Conservation (phyloP, 64 coral and sea anemone genomes). For the Astreopora myriophthalma region DNA sequence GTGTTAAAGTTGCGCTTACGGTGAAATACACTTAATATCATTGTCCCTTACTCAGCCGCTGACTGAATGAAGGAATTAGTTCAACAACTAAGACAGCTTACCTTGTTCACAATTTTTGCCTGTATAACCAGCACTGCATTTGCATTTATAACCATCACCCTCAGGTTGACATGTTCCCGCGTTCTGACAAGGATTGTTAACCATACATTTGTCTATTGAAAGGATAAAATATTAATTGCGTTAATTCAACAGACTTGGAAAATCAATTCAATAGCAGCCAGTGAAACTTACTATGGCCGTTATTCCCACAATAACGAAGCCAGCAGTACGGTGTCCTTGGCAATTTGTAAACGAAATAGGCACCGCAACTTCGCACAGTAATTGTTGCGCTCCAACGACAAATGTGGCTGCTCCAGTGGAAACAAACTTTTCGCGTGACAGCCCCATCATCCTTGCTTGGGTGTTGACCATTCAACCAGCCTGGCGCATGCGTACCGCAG, state of each 20-base stretch:
- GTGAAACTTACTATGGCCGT: neutral
- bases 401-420: neutral
- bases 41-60: too few relatives aligned
- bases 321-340: neutral
- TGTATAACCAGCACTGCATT: too few relatives aligned
- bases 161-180: too few relatives aligned
- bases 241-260: neutral
- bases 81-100: too few relatives aligned
- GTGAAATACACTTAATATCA: too few relatives aligned
- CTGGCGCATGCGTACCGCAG: constrained; percentile 18
- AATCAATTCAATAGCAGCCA: neutral
- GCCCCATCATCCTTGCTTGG: neutral
- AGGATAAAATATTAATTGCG: too few relatives aligned
- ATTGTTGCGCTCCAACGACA: neutral
- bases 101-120: too few relatives aligned
- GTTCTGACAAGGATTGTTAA: too few relatives aligned
- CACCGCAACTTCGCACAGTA: neutral
- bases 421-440: constrained; percentile 20
- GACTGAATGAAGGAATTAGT: too few relatives aligned
- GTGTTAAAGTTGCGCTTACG: too few relatives aligned
- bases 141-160: too few relatives aligned
- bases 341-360: neutral
- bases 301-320: constrained; percentile 7
- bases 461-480: constrained; percentile 25
- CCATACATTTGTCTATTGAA: too few relatives aligned